Percentiles rank a stretch among this genome's conserved stretches.
Conservation (phyloP, 37 sponge, comb jelly and placozoan genomes). For the Dysidea cf. avara region DNA sequence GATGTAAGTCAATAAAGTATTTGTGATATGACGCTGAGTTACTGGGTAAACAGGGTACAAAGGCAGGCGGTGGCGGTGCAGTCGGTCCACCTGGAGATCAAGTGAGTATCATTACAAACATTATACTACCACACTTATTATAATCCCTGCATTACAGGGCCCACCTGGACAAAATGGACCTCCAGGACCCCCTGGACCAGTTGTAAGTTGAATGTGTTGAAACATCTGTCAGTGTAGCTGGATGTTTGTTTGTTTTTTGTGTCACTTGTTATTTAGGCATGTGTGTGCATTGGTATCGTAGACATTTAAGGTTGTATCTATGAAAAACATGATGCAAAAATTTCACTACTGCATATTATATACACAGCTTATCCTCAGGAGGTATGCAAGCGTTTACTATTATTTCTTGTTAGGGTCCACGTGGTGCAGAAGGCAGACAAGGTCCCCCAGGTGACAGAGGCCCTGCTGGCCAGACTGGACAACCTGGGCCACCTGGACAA, state of each 20-base stretch:
- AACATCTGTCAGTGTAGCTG: neutral
- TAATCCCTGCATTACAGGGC: slow-evolving; percentile 17
- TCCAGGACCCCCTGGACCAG: neutral
- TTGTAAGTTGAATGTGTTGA: neutral
- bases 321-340: too few relatives aligned
- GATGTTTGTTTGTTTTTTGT: too few relatives aligned
- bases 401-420: slow-evolving; percentile 27
- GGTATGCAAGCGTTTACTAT: neutral
- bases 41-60: neutral
- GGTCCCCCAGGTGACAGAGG: slow-evolving; percentile 35
- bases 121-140: neutral
- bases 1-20: neutral
- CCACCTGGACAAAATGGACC: slow-evolving; percentile 40
- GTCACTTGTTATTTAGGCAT: too few relatives aligned
- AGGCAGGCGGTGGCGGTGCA: slow-evolving; percentile 30
- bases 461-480: slow-evolving; percentile 14
- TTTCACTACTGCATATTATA: too few relatives aligned
- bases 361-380: too few relatives aligned
- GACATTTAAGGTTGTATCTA: too few relatives aligned
- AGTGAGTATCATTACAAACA: slow-evolving; percentile 29
- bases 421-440: slow-evolving; percentile 31
- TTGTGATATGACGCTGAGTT: neutral
- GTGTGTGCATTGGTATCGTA: too few relatives aligned
- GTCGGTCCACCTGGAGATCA: slow-evolving; percentile 51
- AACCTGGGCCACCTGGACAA: slow-evolving; percentile 25